A percentile compares a stretch with the other conserved stretches of the same genome.
Conservation (phyloP, 2,797 vertebrate species). For the Atherinosoma microstoma region DNA sequence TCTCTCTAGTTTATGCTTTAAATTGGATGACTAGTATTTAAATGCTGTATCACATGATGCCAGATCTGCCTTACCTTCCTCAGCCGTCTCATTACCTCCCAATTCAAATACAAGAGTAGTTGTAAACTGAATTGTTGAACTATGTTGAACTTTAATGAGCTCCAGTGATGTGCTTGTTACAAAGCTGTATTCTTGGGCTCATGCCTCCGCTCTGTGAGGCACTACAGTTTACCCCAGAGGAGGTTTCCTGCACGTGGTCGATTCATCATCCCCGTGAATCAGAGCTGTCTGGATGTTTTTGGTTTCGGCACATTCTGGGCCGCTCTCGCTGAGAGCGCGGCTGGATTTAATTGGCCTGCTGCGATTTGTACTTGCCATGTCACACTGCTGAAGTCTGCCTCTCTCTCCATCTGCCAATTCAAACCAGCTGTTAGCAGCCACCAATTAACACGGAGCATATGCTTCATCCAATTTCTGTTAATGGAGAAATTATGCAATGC, state of each 20-base stretch:
- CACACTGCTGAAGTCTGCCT: conserved; percentile 35
- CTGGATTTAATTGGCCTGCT: conserved; percentile 63
- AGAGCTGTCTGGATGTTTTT: conserved; percentile 48
- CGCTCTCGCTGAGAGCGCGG: conserved; percentile 18
- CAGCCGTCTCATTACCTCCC: background rate
- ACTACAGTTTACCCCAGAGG: conserved; percentile 31
- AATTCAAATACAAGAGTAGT: conserved; percentile 2
- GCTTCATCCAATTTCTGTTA: conserved; percentile 23
- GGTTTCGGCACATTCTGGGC: conserved; percentile 38
- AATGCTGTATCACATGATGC: conserved; percentile 13
- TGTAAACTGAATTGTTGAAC: conserved; percentile 17
- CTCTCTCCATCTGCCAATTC: conserved; percentile 34
- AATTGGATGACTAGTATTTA: conserved; percentile 21
- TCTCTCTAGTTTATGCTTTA: conserved; percentile 27
- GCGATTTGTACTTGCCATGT: conserved; percentile 58
- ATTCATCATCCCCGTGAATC: conserved; percentile 29
- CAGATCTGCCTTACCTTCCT: conserved; percentile 9
- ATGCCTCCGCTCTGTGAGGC: background rate
- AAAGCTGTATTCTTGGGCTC: conserved; percentile 5
- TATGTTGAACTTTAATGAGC: conserved; percentile 7
- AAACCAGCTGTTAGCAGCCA: conserved; percentile 56
- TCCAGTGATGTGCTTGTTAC: background rate
- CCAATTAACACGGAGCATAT: conserved; percentile 28
- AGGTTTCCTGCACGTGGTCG: conserved; percentile 35
- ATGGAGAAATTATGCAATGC: conserved; percentile 31